These are phyloP conservation scores for Illadopsis cleaveri DNA, from an alignment of 2,113 vertebrate genomes.

Conservation along the genomic window DNA sequence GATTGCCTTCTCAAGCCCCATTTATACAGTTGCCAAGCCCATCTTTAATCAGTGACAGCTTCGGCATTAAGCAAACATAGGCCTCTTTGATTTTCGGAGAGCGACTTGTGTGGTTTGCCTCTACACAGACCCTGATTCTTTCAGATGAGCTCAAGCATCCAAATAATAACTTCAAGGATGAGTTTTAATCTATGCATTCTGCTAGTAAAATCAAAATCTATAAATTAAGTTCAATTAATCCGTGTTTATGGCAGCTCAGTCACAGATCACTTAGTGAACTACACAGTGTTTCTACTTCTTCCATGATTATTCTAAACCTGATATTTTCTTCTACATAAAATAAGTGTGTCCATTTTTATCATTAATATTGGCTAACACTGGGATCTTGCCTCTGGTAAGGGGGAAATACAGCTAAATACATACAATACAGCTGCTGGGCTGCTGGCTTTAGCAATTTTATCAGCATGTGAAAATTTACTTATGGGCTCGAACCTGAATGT, in stretches of 20 bases:
- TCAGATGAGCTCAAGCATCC: not conserved
- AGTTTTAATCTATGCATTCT: not conserved
- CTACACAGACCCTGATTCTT: not conserved
- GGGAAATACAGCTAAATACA: not conserved
- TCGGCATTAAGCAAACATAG: not conserved
- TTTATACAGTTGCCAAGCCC: not conserved
- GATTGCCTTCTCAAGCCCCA: not conserved
- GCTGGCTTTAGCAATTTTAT: not conserved
- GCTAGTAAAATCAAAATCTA: not conserved
- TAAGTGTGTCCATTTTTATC: not conserved
- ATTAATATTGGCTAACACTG: not conserved
- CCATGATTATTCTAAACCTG: not conserved
- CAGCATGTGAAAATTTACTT: not conserved
- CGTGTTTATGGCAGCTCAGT: not conserved
- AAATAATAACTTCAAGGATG: not conserved
- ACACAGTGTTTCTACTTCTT: not conserved
- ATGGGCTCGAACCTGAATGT: not conserved
- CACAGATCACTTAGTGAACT: not conserved
- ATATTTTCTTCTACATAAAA: not conserved
- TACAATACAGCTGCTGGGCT: not conserved
- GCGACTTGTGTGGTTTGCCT: not conserved
- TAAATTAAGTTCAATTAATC: not conserved
- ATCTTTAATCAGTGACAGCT: not conserved
- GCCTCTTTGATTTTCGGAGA: not conserved
- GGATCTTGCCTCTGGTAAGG: not conserved